A percentile compares a stretch with the other conserved stretches of the same genome.
Evolutionary conservation across 2,888 invertebrate genomes (phyloP).

Genomic region (Julus scanicus): DNA sequence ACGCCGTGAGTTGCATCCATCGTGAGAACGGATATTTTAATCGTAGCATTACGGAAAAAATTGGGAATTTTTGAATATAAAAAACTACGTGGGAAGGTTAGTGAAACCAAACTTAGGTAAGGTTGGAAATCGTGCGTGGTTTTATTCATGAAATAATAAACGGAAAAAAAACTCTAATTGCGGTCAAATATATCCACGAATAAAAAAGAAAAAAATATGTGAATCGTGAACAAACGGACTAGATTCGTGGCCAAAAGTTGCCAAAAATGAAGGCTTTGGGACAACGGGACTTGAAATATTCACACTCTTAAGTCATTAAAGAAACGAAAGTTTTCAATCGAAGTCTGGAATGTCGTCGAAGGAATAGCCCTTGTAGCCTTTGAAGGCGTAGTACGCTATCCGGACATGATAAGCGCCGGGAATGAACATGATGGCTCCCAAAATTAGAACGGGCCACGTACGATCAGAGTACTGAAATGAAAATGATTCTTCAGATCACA

Average conservation of each 20-base stretch:
- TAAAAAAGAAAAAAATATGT: neutral
- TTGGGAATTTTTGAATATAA: too few relatives aligned
- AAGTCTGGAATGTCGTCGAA: slow-evolving; percentile 91
- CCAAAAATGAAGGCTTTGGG: neutral
- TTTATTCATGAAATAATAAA: too few relatives aligned
- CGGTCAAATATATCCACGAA: too few relatives aligned
- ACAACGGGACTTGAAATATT: neutral
- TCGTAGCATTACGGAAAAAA: too few relatives aligned
- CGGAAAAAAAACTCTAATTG: too few relatives aligned
- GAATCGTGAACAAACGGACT: neutral
- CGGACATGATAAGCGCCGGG: slow-evolving; percentile 91
- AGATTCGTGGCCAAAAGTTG: neutral
- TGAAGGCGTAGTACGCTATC: slow-evolving; percentile 86
- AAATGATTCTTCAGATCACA: slow-evolving; percentile 25
- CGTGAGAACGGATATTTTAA: too few relatives aligned
- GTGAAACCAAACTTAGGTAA: too few relatives aligned
- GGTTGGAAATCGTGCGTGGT: too few relatives aligned
- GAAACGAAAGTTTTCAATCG: slow-evolving; percentile 70
- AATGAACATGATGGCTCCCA: slow-evolving; percentile 89
- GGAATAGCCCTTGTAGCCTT: slow-evolving; percentile 84
- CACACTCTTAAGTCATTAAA: neutral
- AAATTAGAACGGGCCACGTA: slow-evolving; percentile 87
- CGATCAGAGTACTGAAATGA: slow-evolving; percentile 79
- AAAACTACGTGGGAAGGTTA: too few relatives aligned
- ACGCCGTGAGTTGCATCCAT: too few relatives aligned